Evolutionary conservation across 2,888 invertebrate species (phyloP).

Genomic region (Urechis unicinctus): DNA sequence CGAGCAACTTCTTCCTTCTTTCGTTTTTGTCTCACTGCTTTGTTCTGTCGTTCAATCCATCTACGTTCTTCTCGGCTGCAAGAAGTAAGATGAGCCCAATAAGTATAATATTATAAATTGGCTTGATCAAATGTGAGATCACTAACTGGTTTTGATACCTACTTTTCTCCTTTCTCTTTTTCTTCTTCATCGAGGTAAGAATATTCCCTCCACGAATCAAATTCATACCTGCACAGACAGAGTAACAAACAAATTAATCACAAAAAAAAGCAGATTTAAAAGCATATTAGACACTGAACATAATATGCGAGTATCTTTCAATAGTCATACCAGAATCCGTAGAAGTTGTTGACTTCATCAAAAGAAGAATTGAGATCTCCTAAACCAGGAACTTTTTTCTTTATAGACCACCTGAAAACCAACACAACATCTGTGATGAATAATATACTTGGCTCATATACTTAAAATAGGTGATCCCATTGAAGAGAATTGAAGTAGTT

Average conservation of each 20-base stretch:
- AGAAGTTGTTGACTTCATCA: conserved; percentile 86
- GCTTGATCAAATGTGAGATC: not conserved
- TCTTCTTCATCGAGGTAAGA: conserved; percentile 98
- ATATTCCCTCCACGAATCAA: conserved; percentile 98
- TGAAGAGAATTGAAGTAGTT: too few species aligned
- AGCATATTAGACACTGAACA: not conserved
- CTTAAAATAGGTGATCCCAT: too few species aligned
- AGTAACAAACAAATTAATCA: conserved; percentile 1
- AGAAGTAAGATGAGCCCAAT: conserved; percentile 1
- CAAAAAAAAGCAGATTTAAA: not conserved
- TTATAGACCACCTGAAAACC: conserved; percentile 73
- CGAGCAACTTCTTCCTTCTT: conserved; percentile 96
- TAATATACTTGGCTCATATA: too few species aligned
- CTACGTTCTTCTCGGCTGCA: conserved; percentile 78
- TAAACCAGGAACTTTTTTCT: conserved; percentile 74
- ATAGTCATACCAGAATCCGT: conserved; percentile 82
- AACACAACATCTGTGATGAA: too few species aligned
- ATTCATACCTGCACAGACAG: conserved; percentile 58
- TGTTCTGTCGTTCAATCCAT: conserved; percentile 98
- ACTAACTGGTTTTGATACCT: conserved; percentile 23
- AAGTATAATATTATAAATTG: too few species aligned
- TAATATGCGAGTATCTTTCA: not conserved
- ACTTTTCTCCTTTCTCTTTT: conserved; percentile 90
- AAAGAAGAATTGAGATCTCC: conserved; percentile 71
- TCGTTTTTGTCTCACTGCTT: conserved; percentile 79